Percentiles rank a stretch among this genome's conserved stretches.
These are phyloP conservation scores for Atopsyche davidsoni DNA, from an alignment of 1,140 invertebrate genomes.

Conservation along the genomic window DNA sequence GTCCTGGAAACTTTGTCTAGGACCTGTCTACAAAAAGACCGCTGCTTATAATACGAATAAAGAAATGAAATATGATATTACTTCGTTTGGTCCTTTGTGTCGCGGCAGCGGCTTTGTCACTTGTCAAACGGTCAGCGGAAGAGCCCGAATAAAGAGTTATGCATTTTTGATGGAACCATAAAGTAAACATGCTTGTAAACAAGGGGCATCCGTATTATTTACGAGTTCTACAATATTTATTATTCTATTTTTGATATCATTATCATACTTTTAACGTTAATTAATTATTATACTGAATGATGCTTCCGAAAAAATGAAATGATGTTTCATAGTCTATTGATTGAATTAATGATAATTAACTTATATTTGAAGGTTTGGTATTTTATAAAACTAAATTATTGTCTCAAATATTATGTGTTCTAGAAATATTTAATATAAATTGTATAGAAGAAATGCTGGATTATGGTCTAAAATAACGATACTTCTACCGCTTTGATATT, in stretches of 20 bases:
- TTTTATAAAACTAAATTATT: not conserved
- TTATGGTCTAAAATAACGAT: too few species aligned
- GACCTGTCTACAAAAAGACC: slow-evolving; percentile 26
- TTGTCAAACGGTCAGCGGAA: slow-evolving; percentile 20
- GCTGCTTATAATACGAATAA: slow-evolving; percentile 26
- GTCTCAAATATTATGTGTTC: not conserved
- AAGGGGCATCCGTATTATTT: too few species aligned
- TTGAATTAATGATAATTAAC: too few species aligned
- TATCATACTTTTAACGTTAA: too few species aligned
- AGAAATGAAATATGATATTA: slow-evolving; percentile 33
- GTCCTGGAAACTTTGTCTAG: slow-evolving; percentile 25
- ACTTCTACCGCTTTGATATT: too few species aligned
- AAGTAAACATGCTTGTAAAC: too few species aligned
- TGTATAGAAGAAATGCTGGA: too few species aligned
- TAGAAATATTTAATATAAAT: not conserved
- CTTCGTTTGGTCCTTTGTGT: slow-evolving; percentile 25
- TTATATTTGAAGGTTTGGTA: not conserved
- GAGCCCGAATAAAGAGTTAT: slow-evolving; percentile 23
- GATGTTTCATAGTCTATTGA: too few species aligned
- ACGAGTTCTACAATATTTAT: too few species aligned
- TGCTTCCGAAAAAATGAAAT: too few species aligned
- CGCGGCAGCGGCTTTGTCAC: slow-evolving; percentile 3
- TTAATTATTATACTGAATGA: too few species aligned
- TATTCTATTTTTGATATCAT: too few species aligned
- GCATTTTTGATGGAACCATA: slow-evolving; percentile 14